Evolutionary conservation across 1,140 invertebrate species (phyloP).

Genomic region (Cardiocondyla obscurior): DNA sequence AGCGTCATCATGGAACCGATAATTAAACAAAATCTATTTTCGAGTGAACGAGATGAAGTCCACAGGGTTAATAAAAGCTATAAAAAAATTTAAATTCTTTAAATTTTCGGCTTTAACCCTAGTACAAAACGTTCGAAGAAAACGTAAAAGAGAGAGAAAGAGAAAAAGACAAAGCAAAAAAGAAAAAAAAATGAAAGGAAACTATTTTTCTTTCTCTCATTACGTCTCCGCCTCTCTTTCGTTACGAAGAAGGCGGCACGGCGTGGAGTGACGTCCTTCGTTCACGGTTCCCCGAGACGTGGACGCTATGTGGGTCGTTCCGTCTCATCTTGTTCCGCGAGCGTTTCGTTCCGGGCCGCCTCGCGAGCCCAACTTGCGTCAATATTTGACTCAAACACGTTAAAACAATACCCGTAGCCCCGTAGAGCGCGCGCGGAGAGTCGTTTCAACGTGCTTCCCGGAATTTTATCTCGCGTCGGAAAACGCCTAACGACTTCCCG

Average conservation of each 20-base stretch:
- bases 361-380: constrained; percentile 81
- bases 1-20: neutral
- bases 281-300: constrained; percentile 47
- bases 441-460: constrained; percentile 81
- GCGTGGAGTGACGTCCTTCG: constrained; percentile 15
- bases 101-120: neutral
- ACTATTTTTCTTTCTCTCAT: constrained; percentile 63
- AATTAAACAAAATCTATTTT: neutral
- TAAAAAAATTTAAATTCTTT: neutral
- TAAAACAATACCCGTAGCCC: constrained; percentile 83
- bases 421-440: constrained; percentile 74
- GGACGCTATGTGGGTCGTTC: constrained; percentile 72
- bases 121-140: constrained; percentile 4
- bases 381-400: constrained; percentile 85
- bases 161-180: neutral
- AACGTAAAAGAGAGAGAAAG: neutral
- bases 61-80: neutral
- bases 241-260: constrained; percentile 55
- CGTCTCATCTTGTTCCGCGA: constrained; percentile 56
- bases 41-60: neutral
- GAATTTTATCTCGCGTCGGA: constrained; percentile 83
- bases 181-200: neutral
- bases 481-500: constrained; percentile 81
- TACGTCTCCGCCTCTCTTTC: constrained; percentile 58
- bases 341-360: constrained; percentile 70